A percentile compares a stretch with the other conserved stretches of the same genome.
These are phyloP conservation scores for Vollenhovia emeryi DNA, from an alignment of 1,140 invertebrate species.

Conservation along the genomic window DNA sequence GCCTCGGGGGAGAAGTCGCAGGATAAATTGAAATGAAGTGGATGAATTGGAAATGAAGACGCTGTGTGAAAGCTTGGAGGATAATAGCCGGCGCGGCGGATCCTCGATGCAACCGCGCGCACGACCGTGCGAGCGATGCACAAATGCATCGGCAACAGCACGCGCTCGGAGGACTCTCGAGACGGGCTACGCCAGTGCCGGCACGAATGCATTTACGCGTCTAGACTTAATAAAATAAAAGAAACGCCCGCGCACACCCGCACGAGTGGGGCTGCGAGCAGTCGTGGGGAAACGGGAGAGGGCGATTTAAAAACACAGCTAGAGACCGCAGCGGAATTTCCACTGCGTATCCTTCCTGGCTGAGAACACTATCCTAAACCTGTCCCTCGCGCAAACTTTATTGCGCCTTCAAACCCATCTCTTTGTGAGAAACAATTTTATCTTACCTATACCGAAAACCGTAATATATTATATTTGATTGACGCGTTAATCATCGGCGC, in stretches of 20 bases:
- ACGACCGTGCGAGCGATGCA: slow-evolving; percentile 31
- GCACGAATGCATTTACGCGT: slow-evolving; percentile 84
- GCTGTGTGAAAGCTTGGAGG: not conserved
- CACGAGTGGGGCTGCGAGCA: slow-evolving; percentile 72
- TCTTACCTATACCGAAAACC: not conserved
- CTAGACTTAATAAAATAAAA: slow-evolving; percentile 86
- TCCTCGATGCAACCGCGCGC: slow-evolving; percentile 34
- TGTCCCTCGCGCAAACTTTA: slow-evolving; percentile 37
- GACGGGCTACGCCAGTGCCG: slow-evolving; percentile 81
- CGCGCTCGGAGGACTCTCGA: slow-evolving; percentile 67
- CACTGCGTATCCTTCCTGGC: slow-evolving; percentile 72
- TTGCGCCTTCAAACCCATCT: not conserved
- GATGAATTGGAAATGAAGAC: slow-evolving; percentile 5
- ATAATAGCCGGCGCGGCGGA: slow-evolving; percentile 20
- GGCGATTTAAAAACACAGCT: slow-evolving; percentile 80
- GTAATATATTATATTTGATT: not conserved
- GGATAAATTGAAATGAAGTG: not conserved
- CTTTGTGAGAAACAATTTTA: not conserved
- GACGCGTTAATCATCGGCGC: not conserved
- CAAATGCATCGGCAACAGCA: slow-evolving; percentile 54
- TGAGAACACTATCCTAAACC: slow-evolving; percentile 46
- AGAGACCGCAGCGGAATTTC: slow-evolving; percentile 79
- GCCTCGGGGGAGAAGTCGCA: not conserved
- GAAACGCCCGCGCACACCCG: slow-evolving; percentile 78
- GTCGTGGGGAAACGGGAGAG: slow-evolving; percentile 62